Conservation (phyloP, 1,140 invertebrate species). For the Drosophila arizonae region DNA sequence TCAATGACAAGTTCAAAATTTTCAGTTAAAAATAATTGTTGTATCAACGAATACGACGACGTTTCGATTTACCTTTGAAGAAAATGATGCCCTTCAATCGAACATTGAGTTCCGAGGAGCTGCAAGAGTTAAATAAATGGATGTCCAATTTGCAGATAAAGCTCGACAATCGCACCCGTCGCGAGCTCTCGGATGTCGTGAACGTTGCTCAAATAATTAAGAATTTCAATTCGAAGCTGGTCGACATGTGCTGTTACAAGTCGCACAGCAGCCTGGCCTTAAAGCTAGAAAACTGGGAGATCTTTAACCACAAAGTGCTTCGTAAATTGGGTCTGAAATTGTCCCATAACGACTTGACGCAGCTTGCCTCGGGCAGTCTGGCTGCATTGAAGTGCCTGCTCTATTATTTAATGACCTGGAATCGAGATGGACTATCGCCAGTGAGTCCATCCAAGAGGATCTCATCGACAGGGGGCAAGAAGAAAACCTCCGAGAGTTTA, state of each 20-base stretch:
- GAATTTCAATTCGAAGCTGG: background rate
- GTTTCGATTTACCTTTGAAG: too few relatives aligned
- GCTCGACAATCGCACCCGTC: background rate
- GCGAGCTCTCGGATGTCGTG: background rate
- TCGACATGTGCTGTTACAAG: background rate
- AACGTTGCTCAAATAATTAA: background rate
- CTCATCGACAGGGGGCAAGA: too few relatives aligned
- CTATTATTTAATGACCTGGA: background rate
- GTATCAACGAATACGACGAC: too few relatives aligned
- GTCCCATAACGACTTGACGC: background rate
- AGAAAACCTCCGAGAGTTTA: too few relatives aligned
- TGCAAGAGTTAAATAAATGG: background rate
- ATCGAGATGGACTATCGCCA: background rate
- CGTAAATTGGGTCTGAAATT: background rate
- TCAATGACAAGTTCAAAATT: too few relatives aligned
- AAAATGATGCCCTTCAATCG: background rate
- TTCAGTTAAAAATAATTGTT: too few relatives aligned
- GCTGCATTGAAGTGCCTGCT: background rate
- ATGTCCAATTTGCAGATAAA: background rate
- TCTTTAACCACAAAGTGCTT: background rate
- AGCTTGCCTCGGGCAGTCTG: slow-evolving; percentile 1
- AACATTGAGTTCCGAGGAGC: background rate
- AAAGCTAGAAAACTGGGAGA: background rate
- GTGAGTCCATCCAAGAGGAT: background rate
- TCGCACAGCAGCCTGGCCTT: background rate